A percentile compares a stretch with the other conserved stretches of the same genome.
phyloP scores from a whole-genome alignment of 2,113 vertebrate genomes.

The Saguinus midas region DNA sequence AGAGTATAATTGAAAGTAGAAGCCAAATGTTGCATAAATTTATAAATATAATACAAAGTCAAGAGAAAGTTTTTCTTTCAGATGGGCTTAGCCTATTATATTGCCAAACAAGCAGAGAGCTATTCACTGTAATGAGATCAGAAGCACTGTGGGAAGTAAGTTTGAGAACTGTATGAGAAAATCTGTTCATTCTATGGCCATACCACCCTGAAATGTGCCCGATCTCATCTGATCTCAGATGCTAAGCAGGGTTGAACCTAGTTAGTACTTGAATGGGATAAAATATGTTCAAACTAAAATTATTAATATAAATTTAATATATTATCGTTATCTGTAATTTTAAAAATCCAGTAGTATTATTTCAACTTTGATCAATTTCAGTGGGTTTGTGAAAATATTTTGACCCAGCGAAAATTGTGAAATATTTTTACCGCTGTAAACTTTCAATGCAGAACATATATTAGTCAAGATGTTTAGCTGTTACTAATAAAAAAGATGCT shows the following conservation, averaged over 20 bases:
- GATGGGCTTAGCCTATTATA: not conserved
- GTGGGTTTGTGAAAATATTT: not conserved
- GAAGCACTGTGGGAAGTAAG: not conserved
- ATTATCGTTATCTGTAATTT: not conserved
- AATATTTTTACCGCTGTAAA: not conserved
- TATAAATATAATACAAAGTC: not conserved
- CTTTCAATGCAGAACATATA: not conserved
- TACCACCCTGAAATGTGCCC: too few species aligned
- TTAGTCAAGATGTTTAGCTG: not conserved
- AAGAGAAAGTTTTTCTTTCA: not conserved
- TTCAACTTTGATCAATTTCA: slow-evolving; percentile 4
- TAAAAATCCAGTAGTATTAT: not conserved
- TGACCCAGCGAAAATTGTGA: slow-evolving; percentile 1
- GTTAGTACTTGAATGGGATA: not conserved
- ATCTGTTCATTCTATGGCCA: not conserved
- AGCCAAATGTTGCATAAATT: not conserved
- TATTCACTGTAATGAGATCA: not conserved
- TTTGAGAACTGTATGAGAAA: not conserved
- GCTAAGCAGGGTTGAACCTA: too few species aligned
- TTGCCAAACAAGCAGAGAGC: not conserved
- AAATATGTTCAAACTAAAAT: not conserved
- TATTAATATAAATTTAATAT: not conserved
- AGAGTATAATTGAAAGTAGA: not conserved
- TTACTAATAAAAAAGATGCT: not conserved
- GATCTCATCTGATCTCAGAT: too few species aligned